Evolutionary conservation across 30 jellyfish, hydroid and myxozoan genomes (phyloP).

Genomic region (Nemopilema nomurai): DNA sequence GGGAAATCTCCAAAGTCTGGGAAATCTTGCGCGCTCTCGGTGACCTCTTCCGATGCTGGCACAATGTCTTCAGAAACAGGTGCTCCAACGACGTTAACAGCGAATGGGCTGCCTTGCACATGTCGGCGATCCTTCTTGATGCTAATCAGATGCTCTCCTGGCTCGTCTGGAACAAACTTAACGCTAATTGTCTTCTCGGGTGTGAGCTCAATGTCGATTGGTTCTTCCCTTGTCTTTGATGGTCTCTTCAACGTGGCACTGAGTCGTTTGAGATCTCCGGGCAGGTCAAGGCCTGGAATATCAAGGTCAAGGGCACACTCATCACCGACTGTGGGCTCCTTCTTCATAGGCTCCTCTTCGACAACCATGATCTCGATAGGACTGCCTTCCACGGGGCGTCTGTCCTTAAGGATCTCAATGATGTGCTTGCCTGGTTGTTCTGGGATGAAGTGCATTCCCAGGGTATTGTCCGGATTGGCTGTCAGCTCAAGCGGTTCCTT

Average conservation of each 20-base stretch:
- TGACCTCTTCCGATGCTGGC: slow-evolving; percentile 23
- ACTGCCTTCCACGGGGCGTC: slow-evolving; percentile 93
- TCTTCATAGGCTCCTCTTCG: slow-evolving; percentile 63
- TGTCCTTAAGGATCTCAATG: slow-evolving; percentile 79
- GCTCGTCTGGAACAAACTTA: slow-evolving; percentile 84
- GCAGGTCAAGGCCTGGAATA: slow-evolving; percentile 84
- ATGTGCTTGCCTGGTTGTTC: slow-evolving; percentile 91
- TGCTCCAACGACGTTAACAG: slow-evolving; percentile 83
- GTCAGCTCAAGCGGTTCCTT: slow-evolving; percentile 76
- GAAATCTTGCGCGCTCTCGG: slow-evolving; percentile 47
- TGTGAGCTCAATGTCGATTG: slow-evolving; percentile 69
- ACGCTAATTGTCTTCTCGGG: slow-evolving; percentile 88
- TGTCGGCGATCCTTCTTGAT: slow-evolving; percentile 84
- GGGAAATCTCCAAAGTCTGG: slow-evolving; percentile 54
- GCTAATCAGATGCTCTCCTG: slow-evolving; percentile 91
- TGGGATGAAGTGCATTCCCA: slow-evolving; percentile 87
- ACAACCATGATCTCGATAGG: slow-evolving; percentile 90
- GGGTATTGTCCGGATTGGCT: slow-evolving; percentile 86
- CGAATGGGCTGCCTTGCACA: slow-evolving; percentile 95
- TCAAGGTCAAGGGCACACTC: slow-evolving; percentile 93
- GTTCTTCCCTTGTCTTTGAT: slow-evolving; percentile 82
- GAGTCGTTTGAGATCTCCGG: slow-evolving; percentile 81
- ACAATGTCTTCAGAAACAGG: slow-evolving; percentile 72
- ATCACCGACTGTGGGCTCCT: slow-evolving; percentile 89
- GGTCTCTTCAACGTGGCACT: slow-evolving; percentile 91